Evolutionary conservation across 2,113 vertebrate species (phyloP).

Genomic region (Lagenorhynchus albirostris): DNA sequence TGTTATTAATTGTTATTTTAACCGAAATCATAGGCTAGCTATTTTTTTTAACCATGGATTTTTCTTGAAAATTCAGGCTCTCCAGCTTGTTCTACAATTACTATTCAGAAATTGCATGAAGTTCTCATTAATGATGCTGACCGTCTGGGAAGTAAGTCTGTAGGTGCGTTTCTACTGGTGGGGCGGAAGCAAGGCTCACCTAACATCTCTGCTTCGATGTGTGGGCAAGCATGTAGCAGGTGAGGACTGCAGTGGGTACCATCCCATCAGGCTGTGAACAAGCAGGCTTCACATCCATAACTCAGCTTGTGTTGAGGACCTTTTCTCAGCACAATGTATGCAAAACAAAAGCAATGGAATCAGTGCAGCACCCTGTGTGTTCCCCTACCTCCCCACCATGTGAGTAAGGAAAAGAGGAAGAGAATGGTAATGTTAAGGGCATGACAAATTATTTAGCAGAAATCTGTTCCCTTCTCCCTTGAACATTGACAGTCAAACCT

Average conservation of each 20-base stretch:
- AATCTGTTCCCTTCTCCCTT: background rate
- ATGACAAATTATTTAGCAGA: background rate
- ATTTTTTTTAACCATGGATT: background rate
- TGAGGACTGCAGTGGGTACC: background rate
- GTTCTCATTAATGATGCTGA: conserved; percentile 59
- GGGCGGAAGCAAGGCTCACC: conserved; percentile 28
- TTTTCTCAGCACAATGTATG: background rate
- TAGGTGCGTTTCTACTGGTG: conserved; percentile 45
- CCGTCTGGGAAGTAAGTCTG: conserved; percentile 45
- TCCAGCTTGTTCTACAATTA: conserved; percentile 32
- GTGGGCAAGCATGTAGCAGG: conserved; percentile 25
- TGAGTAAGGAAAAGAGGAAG: background rate
- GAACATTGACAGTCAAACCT: background rate
- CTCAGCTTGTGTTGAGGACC: background rate
- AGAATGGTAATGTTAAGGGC: background rate
- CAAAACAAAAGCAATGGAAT: background rate
- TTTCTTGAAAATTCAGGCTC: background rate
- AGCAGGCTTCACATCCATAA: background rate
- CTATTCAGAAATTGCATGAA: conserved; percentile 21
- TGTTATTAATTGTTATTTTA: background rate
- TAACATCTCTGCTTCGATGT: conserved; percentile 34
- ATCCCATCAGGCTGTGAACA: background rate
- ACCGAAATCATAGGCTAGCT: background rate
- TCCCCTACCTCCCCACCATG: background rate
- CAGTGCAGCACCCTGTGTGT: background rate